Percentiles rank a stretch among this genome's conserved stretches.
These are phyloP conservation scores for Luehdorfia chinensis DNA, from an alignment of 1,140 invertebrate species.

Conservation along the genomic window DNA sequence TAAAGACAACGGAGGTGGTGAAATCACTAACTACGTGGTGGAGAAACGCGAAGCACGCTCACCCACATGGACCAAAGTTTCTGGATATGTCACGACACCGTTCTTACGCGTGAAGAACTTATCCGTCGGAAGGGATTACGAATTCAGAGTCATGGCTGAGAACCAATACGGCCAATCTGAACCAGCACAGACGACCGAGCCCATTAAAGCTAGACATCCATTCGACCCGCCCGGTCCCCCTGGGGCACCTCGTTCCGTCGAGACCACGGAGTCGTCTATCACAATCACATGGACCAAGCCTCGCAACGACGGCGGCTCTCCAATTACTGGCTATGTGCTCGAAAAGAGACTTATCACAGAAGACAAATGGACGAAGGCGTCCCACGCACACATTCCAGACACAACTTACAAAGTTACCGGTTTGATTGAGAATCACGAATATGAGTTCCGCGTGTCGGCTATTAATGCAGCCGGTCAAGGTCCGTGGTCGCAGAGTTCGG, in stretches of 20 bases:
- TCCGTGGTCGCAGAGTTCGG: slow-evolving; percentile 92
- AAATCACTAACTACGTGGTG: slow-evolving; percentile 92
- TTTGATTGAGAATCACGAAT: slow-evolving; percentile 96
- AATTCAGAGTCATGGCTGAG: slow-evolving; percentile 98
- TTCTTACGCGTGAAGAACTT: slow-evolving; percentile 94
- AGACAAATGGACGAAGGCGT: slow-evolving; percentile 94
- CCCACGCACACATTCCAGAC: slow-evolving; percentile 89
- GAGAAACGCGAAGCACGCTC: slow-evolving; percentile 93
- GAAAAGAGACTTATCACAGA: slow-evolving; percentile 94
- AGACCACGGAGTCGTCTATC: slow-evolving; percentile 95
- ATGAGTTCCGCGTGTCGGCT: slow-evolving; percentile 97
- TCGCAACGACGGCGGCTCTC: slow-evolving; percentile 93
- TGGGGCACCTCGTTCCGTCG: slow-evolving; percentile 89
- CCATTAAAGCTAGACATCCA: slow-evolving; percentile 96
- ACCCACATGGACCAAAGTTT: slow-evolving; percentile 92
- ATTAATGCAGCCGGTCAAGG: slow-evolving; percentile 97
- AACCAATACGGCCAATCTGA: slow-evolving; percentile 98
- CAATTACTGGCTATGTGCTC: slow-evolving; percentile 93
- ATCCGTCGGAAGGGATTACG: slow-evolving; percentile 93
- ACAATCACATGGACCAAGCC: slow-evolving; percentile 96
- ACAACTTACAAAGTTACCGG: slow-evolving; percentile 89
- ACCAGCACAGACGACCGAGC: slow-evolving; percentile 90
- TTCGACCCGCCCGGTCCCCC: slow-evolving; percentile 96
- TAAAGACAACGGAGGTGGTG: slow-evolving; percentile 95
- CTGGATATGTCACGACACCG: slow-evolving; percentile 93